Evolutionary conservation across 2,888 invertebrate genomes (phyloP).

Genomic region (Hoplodrina ambigua): DNA sequence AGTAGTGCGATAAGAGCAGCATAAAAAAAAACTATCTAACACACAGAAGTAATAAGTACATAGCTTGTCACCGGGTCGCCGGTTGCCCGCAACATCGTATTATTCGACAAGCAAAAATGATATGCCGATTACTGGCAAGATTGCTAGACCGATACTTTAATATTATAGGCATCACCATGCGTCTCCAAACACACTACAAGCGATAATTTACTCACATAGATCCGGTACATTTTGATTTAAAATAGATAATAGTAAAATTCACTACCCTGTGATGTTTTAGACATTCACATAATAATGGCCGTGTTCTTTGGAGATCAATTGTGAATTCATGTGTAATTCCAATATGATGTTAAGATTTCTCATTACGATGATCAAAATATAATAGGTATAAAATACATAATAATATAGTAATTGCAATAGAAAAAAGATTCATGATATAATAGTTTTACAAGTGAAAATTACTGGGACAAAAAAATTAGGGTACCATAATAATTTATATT

Average conservation of each 20-base stretch:
- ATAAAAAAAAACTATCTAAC: slow-evolving; percentile 80
- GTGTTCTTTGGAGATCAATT: slow-evolving; percentile 42
- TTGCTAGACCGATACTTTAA: slow-evolving; percentile 76
- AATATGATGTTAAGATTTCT: slow-evolving; percentile 35
- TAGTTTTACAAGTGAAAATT: slow-evolving; percentile 27
- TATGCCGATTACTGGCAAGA: slow-evolving; percentile 78
- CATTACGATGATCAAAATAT: slow-evolving; percentile 32
- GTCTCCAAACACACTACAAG: slow-evolving; percentile 87
- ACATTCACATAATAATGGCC: slow-evolving; percentile 46
- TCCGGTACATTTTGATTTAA: slow-evolving; percentile 82
- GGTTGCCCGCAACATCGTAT: slow-evolving; percentile 76
- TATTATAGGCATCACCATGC: slow-evolving; percentile 84
- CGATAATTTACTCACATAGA: slow-evolving; percentile 86
- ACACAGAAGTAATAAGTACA: slow-evolving; percentile 80
- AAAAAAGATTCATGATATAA: slow-evolving; percentile 27
- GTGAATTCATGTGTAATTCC: slow-evolving; percentile 35
- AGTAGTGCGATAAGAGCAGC: slow-evolving; percentile 76
- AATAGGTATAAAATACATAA: slow-evolving; percentile 45
- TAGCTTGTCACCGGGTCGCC: slow-evolving; percentile 76
- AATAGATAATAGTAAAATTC: slow-evolving; percentile 61
- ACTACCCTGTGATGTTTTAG: slow-evolving; percentile 57
- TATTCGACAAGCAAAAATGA: slow-evolving; percentile 82
- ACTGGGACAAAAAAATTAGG: slow-evolving; percentile 23
- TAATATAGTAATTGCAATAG: slow-evolving; percentile 28
- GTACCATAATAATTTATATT: slow-evolving; percentile 32